phyloP scores from a whole-genome alignment of 2,113 vertebrate species.

The Dromiciops gliroides region DNA sequence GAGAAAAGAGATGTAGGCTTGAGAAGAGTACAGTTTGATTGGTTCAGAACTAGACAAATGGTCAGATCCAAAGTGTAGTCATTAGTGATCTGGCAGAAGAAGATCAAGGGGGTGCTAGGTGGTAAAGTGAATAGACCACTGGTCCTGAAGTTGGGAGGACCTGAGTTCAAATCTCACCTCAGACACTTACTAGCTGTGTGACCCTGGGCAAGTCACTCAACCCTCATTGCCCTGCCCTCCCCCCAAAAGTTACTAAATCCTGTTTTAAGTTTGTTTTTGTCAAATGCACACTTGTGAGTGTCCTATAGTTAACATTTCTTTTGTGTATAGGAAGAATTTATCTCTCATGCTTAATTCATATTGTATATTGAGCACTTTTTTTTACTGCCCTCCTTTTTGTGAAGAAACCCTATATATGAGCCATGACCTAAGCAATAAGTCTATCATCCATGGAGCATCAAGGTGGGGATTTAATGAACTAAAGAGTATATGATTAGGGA shows the following conservation, averaged over 20 bases:
- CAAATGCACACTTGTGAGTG: not conserved
- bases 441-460: not conserved
- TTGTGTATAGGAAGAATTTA: not conserved
- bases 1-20: no score
- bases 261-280: not conserved
- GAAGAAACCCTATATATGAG: not conserved
- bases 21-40: no score
- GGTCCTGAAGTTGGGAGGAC: no score
- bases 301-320: not conserved
- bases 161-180: no score
- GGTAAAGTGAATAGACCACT: no score
- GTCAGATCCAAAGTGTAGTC: no score
- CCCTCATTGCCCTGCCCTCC: no score
- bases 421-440: not conserved
- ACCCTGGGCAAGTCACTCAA: no score
- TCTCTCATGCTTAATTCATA: not conserved
- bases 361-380: not conserved
- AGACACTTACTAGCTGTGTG: no score
- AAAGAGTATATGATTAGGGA: not conserved
- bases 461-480: not conserved
- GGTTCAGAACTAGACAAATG: no score
- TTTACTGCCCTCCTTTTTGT: not conserved
- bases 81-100: not conserved
- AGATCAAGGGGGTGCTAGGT: no score
- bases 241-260: not conserved